phyloP scores from a whole-genome alignment of 2,113 vertebrate species.

The Vulpes ferrilata region DNA sequence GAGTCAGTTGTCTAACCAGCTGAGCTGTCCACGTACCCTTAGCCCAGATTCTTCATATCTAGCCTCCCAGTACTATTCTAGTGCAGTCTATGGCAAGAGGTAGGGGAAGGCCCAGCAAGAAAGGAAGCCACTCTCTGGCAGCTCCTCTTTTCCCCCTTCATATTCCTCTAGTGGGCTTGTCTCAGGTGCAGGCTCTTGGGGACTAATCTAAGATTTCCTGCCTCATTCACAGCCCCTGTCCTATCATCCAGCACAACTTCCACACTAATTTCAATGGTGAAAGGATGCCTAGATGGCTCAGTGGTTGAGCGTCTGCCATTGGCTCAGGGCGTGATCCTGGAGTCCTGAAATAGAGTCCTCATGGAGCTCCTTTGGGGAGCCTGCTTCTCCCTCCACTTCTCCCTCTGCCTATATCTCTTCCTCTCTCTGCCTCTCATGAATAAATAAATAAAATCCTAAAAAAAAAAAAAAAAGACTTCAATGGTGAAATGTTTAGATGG shows the following conservation, averaged over 20 bases:
- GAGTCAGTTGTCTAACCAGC: neutral
- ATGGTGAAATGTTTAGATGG: neutral
- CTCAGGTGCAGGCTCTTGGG: too few species aligned
- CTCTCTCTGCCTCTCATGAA: too few species aligned
- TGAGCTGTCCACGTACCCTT: neutral
- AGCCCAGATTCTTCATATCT: neutral
- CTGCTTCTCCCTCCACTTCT: too few species aligned
- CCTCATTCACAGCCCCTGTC: neutral
- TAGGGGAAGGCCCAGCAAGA: neutral
- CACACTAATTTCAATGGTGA: neutral
- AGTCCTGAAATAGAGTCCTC: too few species aligned
- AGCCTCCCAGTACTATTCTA: neutral
- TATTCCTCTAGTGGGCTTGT: too few species aligned
- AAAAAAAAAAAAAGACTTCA: neutral
- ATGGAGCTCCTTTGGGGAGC: too few species aligned
- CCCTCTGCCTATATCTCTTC: too few species aligned
- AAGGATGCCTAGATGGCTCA: neutral
- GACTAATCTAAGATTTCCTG: neutral
- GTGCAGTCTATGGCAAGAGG: neutral
- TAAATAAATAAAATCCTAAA: too few species aligned
- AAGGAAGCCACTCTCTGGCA: neutral
- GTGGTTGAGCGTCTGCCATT: too few species aligned
- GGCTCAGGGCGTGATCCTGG: too few species aligned
- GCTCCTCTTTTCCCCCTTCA: neutral
- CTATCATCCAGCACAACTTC: neutral